Evolutionary conservation across 2,113 vertebrate species (phyloP).

Genomic region (Propithecus coquereli): DNA sequence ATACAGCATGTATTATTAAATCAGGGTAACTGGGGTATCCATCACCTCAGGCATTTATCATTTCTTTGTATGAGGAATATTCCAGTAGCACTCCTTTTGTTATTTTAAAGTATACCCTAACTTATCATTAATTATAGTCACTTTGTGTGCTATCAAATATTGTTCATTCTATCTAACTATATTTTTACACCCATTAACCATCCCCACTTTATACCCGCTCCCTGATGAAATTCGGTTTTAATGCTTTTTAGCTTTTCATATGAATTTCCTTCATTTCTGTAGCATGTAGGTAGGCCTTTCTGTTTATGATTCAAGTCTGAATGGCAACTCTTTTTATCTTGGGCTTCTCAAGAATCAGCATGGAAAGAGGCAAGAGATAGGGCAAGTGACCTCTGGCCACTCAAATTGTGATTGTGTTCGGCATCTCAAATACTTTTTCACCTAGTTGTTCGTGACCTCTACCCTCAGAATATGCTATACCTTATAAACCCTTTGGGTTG

Average conservation of each 20-base stretch:
- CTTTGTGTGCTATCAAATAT: too few species aligned
- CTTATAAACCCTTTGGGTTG: rapidly evolving
- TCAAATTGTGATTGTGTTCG: not conserved
- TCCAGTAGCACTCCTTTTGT: too few species aligned
- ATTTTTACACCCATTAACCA: too few species aligned
- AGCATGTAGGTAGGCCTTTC: not conserved
- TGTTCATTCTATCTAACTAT: too few species aligned
- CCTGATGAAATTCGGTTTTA: not conserved
- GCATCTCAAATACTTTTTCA: not conserved
- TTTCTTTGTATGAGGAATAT: too few species aligned
- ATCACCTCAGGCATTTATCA: too few species aligned
- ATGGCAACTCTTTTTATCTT: not conserved
- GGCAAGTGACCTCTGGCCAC: too few species aligned
- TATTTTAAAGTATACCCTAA: too few species aligned
- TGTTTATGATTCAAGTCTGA: not conserved
- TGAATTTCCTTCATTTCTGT: not conserved
- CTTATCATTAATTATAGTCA: too few species aligned
- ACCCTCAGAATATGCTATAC: not conserved
- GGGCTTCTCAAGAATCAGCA: not conserved
- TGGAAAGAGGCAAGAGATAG: not conserved
- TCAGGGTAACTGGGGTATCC: too few species aligned
- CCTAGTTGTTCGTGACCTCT: not conserved
- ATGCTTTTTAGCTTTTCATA: not conserved
- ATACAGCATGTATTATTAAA: too few species aligned
- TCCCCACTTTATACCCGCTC: too few species aligned